These are phyloP conservation scores for Drosophila nr. medialis DNA, from an alignment of 2,888 invertebrate species.

Conservation along the genomic window DNA sequence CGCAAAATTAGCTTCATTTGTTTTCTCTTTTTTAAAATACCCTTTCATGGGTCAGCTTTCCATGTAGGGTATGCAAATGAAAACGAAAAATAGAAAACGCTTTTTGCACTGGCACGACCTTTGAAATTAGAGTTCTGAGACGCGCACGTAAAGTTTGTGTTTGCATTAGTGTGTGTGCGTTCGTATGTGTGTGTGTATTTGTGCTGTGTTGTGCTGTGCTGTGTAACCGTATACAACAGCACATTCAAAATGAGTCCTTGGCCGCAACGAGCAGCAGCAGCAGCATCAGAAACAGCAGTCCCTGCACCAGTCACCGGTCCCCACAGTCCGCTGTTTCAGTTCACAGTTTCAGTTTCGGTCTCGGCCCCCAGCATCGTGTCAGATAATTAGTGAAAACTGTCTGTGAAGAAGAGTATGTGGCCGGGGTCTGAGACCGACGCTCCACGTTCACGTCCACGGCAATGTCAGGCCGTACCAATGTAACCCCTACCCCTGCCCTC, in stretches of 20 bases:
- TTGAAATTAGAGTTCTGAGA: slow-evolving; percentile 79
- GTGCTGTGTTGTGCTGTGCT: slow-evolving; percentile 1
- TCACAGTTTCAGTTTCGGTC: slow-evolving; percentile 28
- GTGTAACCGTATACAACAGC: slow-evolving; percentile 47
- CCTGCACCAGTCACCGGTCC: slow-evolving; percentile 16
- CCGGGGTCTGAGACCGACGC: slow-evolving; percentile 51
- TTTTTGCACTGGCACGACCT: slow-evolving; percentile 64
- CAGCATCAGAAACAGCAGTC: slow-evolving; percentile 27
- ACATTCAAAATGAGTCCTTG: slow-evolving; percentile 78
- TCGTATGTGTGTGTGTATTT: slow-evolving; percentile 14
- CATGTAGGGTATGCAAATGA: slow-evolving; percentile 40
- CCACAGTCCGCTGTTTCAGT: slow-evolving; percentile 13
- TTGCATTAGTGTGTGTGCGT: slow-evolving; percentile 24
- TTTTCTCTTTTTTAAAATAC: neutral
- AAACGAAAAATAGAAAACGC: slow-evolving; percentile 39
- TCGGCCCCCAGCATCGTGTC: slow-evolving; percentile 65
- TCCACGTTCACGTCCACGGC: slow-evolving; percentile 51
- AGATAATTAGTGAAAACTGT: slow-evolving; percentile 79
- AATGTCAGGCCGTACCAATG: slow-evolving; percentile 41
- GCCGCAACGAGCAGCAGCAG: slow-evolving; percentile 70
- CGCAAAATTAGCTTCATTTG: neutral
- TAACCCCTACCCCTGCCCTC: neutral
- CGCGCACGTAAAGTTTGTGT: slow-evolving; percentile 69
- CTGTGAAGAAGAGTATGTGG: slow-evolving; percentile 72
- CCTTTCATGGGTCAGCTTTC: neutral